Conservation (phyloP, 2,797 vertebrate species). For the Parauchenoglanis ngamensis region DNA sequence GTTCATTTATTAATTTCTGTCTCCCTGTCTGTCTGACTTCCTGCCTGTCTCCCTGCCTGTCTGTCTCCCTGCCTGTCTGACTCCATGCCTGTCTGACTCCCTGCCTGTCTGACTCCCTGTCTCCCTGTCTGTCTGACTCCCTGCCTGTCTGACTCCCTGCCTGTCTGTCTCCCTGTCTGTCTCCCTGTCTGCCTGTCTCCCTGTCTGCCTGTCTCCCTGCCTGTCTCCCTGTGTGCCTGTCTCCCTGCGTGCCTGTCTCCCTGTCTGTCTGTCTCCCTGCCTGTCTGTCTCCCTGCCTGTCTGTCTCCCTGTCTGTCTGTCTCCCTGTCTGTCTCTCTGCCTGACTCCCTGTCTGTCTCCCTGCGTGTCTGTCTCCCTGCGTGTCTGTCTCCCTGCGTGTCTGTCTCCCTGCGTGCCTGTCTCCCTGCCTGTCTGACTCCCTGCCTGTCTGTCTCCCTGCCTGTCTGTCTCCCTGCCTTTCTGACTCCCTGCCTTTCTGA, state of each 20-base stretch:
- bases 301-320: neutral
- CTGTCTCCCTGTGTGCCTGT: too few species aligned
- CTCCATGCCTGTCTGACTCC: too few species aligned
- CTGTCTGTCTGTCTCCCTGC: neutral
- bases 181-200: too few species aligned
- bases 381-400: neutral
- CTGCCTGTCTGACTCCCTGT: too few species aligned
- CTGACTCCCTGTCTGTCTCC: too few species aligned
- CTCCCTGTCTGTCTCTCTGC: neutral
- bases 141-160: too few species aligned
- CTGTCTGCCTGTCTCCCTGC: too few species aligned
- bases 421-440: neutral
- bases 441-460: neutral
- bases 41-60: too few species aligned
- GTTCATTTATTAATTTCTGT: neutral
- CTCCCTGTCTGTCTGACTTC: neutral
- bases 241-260: neutral
- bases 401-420: neutral
- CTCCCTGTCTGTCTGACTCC: too few species aligned
- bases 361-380: neutral
- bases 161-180: too few species aligned
- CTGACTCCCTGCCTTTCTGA: neutral
- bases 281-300: neutral
- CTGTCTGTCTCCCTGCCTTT: neutral
- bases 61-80: too few species aligned